Evolutionary conservation across 37 sponge, comb jelly and placozoan genomes (phyloP), one percentile per base, ranked within the genome.

Genomic region (Cladorhizidae sp.): DNA sequence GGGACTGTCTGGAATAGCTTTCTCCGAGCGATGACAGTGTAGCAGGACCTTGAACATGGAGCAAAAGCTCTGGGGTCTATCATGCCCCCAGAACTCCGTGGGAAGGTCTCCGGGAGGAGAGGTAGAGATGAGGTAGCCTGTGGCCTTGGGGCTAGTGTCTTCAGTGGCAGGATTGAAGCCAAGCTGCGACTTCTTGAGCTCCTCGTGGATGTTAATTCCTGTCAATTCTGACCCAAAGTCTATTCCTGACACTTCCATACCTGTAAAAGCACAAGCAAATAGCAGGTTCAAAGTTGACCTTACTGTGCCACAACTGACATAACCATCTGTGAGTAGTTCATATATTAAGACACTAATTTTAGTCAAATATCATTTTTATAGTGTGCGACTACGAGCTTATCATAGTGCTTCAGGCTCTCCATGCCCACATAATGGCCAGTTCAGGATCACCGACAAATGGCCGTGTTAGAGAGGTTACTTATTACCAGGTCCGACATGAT

Each of bases 61-160:
- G 37, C 89, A 89, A 32, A 52, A 50, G 29, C 57, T 71, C 56
- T 89, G 85, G 3, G 81, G 82, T 37, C 56, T 67, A 1, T 78
- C 77, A 25, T 84, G 73, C 3, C 79, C 79, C 88, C 92, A 87
- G 63, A 92, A 87, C 57, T 81, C 78, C 21, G 61, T 36, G 9
- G 90, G 90, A 37, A 90, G 82, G 20, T 80, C 65, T 54, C 88
- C 92, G 22, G 84, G 81, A 52, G 92, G 79, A 36, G 80, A 79
- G 1, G 88, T 79, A 23, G 92, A 92, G 56, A 92, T 87, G 56
- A 92, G 79, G 75, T 87, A 92, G n/a, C 88, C 92, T 40, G 74
- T 80, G 28, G 92, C 92, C 37, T 83, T 70, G 37, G 92, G 92
- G 3, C 56, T 36, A 14, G 76, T 73, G 40, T 92, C 84, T 9